Conservation (phyloP, 2,113 vertebrate genomes). For the Salvelinus fontinalis region DNA sequence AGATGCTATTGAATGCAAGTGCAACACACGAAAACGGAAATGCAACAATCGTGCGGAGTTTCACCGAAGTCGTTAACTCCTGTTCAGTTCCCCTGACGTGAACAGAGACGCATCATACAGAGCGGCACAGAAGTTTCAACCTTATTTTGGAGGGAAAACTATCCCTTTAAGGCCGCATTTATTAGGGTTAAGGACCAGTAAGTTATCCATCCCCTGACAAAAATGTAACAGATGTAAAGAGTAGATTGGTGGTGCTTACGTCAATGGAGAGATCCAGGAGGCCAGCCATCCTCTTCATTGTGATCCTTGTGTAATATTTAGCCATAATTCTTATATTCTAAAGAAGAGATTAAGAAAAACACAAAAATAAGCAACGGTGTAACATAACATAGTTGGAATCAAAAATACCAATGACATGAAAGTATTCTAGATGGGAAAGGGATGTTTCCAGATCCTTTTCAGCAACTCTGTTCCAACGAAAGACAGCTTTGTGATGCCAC, state of each 20-base stretch:
- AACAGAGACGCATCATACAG: too few species aligned
- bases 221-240: background rate
- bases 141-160: background rate
- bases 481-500: background rate
- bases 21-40: too few species aligned
- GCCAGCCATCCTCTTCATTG: constrained; percentile 96
- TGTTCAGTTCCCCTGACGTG: too few species aligned
- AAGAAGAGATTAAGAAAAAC: constrained; percentile 21
- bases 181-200: background rate
- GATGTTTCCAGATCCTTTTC: background rate
- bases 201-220: background rate
- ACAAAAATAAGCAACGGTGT: constrained; percentile 13
- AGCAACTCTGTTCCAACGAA: background rate
- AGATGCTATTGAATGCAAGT: too few species aligned
- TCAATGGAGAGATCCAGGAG: constrained; percentile 95
- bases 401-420: background rate
- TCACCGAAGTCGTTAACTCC: too few species aligned
- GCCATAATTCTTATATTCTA: constrained; percentile 99
- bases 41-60: too few species aligned
- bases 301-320: constrained; percentile 98
- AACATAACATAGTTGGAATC: background rate
- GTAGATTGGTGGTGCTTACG: constrained; percentile 73
- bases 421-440: background rate
- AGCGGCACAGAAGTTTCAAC: background rate
- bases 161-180: background rate